Base-by-base conservation (phyloP, 2,113 vertebrate species). In the Anhinga anhinga region DNA sequence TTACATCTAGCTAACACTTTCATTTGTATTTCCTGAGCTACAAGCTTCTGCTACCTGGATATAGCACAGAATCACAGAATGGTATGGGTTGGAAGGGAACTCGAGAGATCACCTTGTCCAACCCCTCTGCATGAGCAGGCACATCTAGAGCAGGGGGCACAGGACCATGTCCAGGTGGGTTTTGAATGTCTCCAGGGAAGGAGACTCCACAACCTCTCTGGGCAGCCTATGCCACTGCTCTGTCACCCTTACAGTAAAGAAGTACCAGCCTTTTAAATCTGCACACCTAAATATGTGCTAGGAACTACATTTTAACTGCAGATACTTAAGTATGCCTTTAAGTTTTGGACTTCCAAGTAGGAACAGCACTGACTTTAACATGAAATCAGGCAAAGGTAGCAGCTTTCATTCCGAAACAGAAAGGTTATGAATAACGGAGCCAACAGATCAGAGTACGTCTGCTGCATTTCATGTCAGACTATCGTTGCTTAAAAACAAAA, bases 381-480 rank as follows among this genome's bases (percentile, higher is more conserved):
- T 23, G 15, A 74, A 76, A 45, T 22, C 26, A 34, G 36, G 56
- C 61, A 90, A 34, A n/a, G 4, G 3, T 12, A 47, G 61, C 59
- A 91, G 29, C 29, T 90, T 79, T 78, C 42, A 29, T 66, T 84
- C 52, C 59, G 47, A 84, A 93, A 70, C 49, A 70, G 53, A n/a
- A 70, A 55, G 36, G 10, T 58, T 42, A 30, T 0, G 0, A 71
- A 69, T 3, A 5, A 42, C 67, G 59, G n/a, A 73, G 42, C 42
- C 25, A 53, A 20, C 26, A 58, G 3, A 73, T 30, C 45, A 34
- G 42, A 84, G 36, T 29, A 5, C 25, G 32, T 56, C n/a, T 42
- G 10, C 65, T 67, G 38, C 6, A 4, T 67, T 62, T 89, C 11
- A 5, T n/a, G 63, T 62, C 45, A 61, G 58, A 63, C 3, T 72